phyloP scores from a whole-genome alignment of 92 coral and sea anemone genomes.

The Umimayanthus chanpuru region DNA sequence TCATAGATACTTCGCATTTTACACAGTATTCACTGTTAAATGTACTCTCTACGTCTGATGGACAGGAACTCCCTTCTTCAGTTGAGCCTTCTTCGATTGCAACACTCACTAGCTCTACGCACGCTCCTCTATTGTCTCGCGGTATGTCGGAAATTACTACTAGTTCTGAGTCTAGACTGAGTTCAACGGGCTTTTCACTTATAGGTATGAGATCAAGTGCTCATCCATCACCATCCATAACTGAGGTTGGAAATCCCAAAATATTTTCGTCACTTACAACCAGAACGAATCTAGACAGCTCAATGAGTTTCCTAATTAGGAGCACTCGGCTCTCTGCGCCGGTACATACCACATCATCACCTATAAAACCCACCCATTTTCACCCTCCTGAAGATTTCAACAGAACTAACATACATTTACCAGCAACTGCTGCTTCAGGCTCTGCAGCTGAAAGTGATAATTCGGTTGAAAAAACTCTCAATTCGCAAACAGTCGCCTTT shows the following conservation, averaged over 20 bases:
- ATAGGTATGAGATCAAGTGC: not conserved
- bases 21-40: not conserved
- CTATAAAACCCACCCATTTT: not conserved
- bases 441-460: not conserved
- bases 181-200: not conserved
- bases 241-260: not conserved
- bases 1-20: not conserved
- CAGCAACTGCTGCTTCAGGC: not conserved
- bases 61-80: not conserved
- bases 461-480: not conserved
- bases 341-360: not conserved
- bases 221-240: not conserved
- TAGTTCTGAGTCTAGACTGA: not conserved
- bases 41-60: not conserved
- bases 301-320: not conserved
- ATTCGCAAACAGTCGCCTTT: not conserved
- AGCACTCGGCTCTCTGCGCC: not conserved
- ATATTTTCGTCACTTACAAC: not conserved
- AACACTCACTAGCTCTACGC: not conserved
- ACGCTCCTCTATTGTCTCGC: not conserved
- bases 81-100: not conserved
- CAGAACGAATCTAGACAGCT: not conserved
- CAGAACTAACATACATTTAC: not conserved
- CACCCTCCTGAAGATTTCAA: not conserved
- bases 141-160: not conserved